Conservation (phyloP, 2,113 vertebrate genomes). For the Gopherus evgoodei region DNA sequence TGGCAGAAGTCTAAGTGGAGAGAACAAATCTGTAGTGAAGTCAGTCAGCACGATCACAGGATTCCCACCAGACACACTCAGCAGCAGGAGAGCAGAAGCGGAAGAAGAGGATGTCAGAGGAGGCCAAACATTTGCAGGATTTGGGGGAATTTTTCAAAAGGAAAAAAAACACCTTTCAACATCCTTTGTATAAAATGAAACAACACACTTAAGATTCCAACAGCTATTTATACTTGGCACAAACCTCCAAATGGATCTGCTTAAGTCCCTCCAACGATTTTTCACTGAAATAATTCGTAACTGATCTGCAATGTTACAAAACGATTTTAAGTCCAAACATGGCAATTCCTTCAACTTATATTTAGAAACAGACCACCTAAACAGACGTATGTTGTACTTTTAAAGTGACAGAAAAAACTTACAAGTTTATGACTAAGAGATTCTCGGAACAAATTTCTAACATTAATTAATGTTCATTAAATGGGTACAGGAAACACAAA, state of each 20-base stretch:
- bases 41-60: not conserved
- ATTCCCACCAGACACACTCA: rapidly evolving
- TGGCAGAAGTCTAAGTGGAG: not conserved
- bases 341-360: not conserved
- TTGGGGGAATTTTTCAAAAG: not conserved
- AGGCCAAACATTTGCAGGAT: not conserved
- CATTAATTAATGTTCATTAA: not conserved
- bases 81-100: rapidly evolving
- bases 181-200: not conserved
- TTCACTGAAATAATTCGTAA: conserved; percentile 81
- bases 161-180: not conserved
- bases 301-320: conserved; percentile 71
- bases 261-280: conserved; percentile 84
- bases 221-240: conserved; percentile 20
- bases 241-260: conserved; percentile 88
- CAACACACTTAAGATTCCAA: not conserved
- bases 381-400: not conserved
- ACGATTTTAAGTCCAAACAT: not conserved
- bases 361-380: not conserved
- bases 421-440: not conserved
- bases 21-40: not conserved
- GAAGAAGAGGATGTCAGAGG: not conserved
- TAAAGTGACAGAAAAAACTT: not conserved
- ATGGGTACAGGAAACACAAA: not conserved
- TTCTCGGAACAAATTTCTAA: not conserved